These are phyloP conservation scores for Acleris sparsana DNA, from an alignment of 2,888 invertebrate species.

Conservation along the genomic window DNA sequence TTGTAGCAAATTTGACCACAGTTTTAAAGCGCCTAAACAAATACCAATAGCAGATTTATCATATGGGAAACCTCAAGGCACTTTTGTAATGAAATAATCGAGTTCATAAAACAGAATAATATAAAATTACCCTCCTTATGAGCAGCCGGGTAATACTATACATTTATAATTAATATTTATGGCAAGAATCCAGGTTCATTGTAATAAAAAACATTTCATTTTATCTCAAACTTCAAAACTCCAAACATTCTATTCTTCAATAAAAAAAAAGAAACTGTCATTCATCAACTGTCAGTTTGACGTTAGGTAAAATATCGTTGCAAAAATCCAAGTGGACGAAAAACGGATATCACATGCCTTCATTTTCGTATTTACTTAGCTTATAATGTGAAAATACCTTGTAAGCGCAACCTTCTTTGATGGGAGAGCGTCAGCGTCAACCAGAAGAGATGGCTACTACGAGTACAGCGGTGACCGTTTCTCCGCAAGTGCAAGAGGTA, in stretches of 20 bases:
- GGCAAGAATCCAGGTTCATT: background rate
- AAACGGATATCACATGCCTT: conserved; percentile 29
- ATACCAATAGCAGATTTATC: too few relatives aligned
- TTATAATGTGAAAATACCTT: conserved; percentile 55
- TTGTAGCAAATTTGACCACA: too few relatives aligned
- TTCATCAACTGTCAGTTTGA: conserved; percentile 21
- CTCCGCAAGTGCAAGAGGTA: conserved; percentile 73
- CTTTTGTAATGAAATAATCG: too few relatives aligned
- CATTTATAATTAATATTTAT: background rate
- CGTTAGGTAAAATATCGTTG: conserved; percentile 17
- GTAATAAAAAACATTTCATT: background rate
- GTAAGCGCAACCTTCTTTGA: conserved; percentile 50
- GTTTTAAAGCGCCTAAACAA: too few relatives aligned
- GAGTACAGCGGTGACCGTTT: conserved; percentile 72
- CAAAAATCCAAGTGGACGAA: conserved; percentile 2
- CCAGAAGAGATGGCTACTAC: conserved; percentile 76
- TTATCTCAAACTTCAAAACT: background rate
- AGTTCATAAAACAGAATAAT: too few relatives aligned
- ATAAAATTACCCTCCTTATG: too few relatives aligned
- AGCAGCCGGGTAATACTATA: too few relatives aligned
- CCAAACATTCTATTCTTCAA: background rate
- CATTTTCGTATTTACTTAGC: conserved; percentile 37
- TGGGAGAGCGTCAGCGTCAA: conserved; percentile 66
- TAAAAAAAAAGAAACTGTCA: conserved; percentile 10
- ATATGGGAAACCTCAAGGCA: too few relatives aligned